Evolutionary conservation across 2,888 invertebrate species (phyloP).

Genomic region (Ariolimax columbianus): DNA sequence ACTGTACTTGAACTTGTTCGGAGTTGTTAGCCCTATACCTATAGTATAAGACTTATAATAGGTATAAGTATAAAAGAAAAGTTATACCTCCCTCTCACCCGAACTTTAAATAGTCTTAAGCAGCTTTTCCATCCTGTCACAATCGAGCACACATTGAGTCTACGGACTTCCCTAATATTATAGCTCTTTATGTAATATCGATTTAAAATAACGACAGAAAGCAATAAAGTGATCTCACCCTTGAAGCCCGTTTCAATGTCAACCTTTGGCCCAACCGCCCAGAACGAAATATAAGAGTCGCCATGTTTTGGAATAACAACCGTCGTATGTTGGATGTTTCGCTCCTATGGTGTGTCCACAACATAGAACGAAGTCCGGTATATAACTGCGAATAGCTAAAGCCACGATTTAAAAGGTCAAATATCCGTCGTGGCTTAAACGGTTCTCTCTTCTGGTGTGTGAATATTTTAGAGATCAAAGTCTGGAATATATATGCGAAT

Average conservation of each 20-base stretch:
- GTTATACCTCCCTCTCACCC: too few relatives aligned
- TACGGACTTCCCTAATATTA: too few relatives aligned
- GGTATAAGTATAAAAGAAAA: too few relatives aligned
- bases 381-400: background rate
- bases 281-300: constrained; percentile 66
- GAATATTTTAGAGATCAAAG: background rate
- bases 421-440: constrained; percentile 5
- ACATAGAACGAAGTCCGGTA: background rate
- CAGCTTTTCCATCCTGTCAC: too few relatives aligned
- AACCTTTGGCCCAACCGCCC: constrained; percentile 62
- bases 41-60: too few relatives aligned
- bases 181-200: background rate
- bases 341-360: background rate
- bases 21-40: too few relatives aligned
- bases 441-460: background rate
- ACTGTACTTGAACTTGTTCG: too few relatives aligned
- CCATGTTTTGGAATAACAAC: constrained; percentile 60
- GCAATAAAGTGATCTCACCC: constrained; percentile 54
- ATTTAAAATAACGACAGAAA: background rate
- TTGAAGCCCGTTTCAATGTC: constrained; percentile 55
- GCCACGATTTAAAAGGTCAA: constrained; percentile 7
- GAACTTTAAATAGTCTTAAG: too few relatives aligned
- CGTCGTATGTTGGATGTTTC: constrained; percentile 12
- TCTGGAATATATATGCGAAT: background rate
- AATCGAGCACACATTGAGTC: too few relatives aligned